Evolutionary conservation across 2,888 invertebrate genomes (phyloP).

Genomic region (Pachymerium ferrugineum): DNA sequence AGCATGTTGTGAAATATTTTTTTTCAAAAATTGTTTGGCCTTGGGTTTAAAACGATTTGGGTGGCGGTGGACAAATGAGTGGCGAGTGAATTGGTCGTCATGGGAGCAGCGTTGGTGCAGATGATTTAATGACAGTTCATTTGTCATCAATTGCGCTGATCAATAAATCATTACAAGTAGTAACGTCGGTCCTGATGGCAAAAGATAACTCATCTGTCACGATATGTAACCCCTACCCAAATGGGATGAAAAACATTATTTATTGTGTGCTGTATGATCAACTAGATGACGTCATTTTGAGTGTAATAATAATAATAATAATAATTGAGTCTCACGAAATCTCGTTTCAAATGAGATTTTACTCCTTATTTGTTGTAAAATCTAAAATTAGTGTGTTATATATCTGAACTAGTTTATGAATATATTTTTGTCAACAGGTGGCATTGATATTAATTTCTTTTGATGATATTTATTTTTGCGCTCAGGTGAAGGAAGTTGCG

Average conservation of each 20-base stretch:
- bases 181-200: background rate
- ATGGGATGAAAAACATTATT: background rate
- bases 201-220: background rate
- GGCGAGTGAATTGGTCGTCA: background rate
- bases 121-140: slow-evolving; percentile 15
- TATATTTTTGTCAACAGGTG: background rate
- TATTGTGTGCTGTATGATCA: background rate
- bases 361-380: no score
- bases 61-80: slow-evolving; percentile 9
- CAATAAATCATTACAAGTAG: slow-evolving; percentile 15
- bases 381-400: no score
- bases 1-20: no score
- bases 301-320: no score
- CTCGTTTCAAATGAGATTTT: no score
- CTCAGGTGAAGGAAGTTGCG: background rate
- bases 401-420: no score
- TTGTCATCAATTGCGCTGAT: slow-evolving; percentile 18
- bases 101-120: slow-evolving; percentile 3
- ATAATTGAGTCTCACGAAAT: no score
- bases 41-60: background rate
- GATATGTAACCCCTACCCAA: background rate
- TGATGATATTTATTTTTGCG: background rate
- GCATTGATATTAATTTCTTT: background rate
- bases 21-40: background rate
- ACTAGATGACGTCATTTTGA: no score